Percentiles rank a stretch among this genome's conserved stretches.
phyloP scores from a whole-genome alignment of 2,888 invertebrate genomes.

The Protonemura montana region DNA sequence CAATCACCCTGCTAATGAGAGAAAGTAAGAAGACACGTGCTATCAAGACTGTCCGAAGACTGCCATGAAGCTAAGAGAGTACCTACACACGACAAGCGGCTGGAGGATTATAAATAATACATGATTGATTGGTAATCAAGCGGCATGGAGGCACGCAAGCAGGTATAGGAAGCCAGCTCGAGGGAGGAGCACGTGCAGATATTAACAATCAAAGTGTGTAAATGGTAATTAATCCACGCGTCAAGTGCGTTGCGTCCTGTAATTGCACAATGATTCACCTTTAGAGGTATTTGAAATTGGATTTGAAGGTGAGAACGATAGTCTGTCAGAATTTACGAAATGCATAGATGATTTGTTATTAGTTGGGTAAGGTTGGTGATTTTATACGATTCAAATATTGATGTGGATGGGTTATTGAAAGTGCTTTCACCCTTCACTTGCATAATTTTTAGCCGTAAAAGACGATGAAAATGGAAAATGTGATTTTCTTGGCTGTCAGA shows the following conservation, averaged over 20 bases:
- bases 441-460: background rate
- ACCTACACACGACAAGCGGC: background rate
- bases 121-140: background rate
- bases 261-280: background rate
- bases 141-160: background rate
- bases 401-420: background rate
- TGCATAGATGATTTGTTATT: background rate
- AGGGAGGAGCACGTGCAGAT: conserved; percentile 17
- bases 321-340: background rate
- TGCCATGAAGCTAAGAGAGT: background rate
- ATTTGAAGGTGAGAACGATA: background rate
- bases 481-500: background rate
- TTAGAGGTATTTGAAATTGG: background rate
- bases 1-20: conserved; percentile 30
- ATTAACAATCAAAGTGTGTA: conserved; percentile 22
- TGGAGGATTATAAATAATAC: background rate
- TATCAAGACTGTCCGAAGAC: background rate
- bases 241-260: background rate
- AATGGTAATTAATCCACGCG: background rate
- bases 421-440: background rate
- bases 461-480: background rate
- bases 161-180: background rate
- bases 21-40: conserved; percentile 22
- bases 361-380: background rate
- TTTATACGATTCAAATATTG: background rate